phyloP scores from a whole-genome alignment of 1,140 invertebrate species.

The Orchesella cincta region DNA sequence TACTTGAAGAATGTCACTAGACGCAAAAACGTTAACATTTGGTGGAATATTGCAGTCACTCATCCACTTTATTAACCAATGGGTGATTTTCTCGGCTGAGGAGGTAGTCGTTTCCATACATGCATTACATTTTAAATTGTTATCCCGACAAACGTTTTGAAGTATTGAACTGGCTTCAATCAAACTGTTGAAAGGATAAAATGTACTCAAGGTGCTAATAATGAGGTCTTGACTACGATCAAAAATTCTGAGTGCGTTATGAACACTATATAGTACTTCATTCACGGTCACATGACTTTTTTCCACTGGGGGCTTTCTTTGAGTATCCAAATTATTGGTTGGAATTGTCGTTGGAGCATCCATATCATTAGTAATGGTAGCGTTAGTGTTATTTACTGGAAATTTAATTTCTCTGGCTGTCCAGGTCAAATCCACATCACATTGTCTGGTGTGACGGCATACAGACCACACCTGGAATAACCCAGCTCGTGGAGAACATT shows the following conservation, averaged over 20 bases:
- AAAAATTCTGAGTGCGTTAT: not conserved
- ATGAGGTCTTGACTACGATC: not conserved
- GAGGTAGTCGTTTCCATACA: not conserved
- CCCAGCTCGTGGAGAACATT: not conserved
- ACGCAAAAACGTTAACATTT: not conserved
- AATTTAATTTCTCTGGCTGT: conserved; percentile 8
- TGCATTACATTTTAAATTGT: not conserved
- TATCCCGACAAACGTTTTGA: not conserved
- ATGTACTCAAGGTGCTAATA: not conserved
- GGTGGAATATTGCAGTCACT: not conserved
- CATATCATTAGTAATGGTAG: too few species aligned
- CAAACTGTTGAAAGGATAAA: not conserved
- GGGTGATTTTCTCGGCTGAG: not conserved
- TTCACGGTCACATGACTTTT: not conserved
- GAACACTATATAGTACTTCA: not conserved
- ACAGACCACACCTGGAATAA: conserved; percentile 31
- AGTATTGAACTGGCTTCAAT: not conserved
- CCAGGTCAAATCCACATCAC: conserved; percentile 29
- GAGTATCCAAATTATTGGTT: not conserved
- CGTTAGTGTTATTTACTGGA: not conserved
- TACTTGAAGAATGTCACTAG: not conserved
- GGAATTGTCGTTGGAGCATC: not conserved
- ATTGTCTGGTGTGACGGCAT: conserved; percentile 19
- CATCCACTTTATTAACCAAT: conserved; percentile 4
- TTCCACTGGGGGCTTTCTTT: not conserved